Evolutionary conservation across 1,140 invertebrate genomes (phyloP).

Genomic region (Onthophagus taurus): DNA sequence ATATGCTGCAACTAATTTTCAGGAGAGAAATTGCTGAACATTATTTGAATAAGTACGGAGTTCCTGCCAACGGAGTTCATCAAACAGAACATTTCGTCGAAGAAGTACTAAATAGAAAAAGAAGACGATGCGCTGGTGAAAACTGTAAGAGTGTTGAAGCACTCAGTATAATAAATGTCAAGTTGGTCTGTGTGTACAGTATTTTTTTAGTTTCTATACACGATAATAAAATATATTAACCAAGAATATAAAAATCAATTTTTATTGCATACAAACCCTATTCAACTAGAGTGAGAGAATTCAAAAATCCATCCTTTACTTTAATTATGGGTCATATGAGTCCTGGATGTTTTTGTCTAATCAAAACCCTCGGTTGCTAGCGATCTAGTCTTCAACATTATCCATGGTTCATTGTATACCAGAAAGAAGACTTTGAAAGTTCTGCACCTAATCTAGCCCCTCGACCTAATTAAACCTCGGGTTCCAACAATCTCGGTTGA

Average conservation of each 20-base stretch:
- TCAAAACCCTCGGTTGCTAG: too few species aligned
- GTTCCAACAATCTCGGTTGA: too few species aligned
- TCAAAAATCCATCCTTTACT: too few species aligned
- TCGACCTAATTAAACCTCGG: too few species aligned
- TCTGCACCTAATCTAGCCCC: too few species aligned
- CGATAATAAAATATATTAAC: slow-evolving; percentile 6
- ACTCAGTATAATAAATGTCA: slow-evolving; percentile 10
- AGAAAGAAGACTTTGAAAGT: too few species aligned
- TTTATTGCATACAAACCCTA: slow-evolving; percentile 7
- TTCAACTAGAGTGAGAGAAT: too few species aligned
- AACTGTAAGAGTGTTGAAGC: slow-evolving; percentile 3
- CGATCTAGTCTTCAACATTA: too few species aligned
- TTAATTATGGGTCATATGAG: too few species aligned
- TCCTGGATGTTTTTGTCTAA: too few species aligned
- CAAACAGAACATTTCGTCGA: slow-evolving; percentile 9
- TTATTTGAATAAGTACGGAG: slow-evolving; percentile 1
- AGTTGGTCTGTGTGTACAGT: slow-evolving; percentile 11
- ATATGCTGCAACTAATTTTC: slow-evolving; percentile 3
- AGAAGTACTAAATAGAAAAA: slow-evolving; percentile 9
- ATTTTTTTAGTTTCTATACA: slow-evolving; percentile 6
- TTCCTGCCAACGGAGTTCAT: slow-evolving; percentile 4
- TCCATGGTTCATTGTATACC: too few species aligned
- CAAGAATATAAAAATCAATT: background rate
- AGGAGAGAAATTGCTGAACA: slow-evolving; percentile 2
- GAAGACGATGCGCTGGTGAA: slow-evolving; percentile 5